Conservation (phyloP, 1,140 invertebrate species). For the Globodera rostochiensis region DNA sequence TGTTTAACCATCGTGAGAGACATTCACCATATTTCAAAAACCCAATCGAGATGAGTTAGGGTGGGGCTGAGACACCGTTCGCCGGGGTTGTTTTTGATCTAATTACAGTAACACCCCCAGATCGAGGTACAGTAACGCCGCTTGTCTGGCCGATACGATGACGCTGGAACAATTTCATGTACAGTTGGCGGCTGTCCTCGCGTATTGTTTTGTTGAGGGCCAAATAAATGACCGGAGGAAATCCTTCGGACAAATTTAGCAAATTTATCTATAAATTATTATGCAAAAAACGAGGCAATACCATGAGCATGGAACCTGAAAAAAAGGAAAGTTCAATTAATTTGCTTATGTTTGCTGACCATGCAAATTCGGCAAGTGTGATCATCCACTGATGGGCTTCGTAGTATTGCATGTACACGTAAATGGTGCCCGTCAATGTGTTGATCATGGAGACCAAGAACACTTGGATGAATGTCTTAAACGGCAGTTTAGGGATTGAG, state of each 20-base stretch:
- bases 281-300: background rate
- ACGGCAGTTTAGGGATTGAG: background rate
- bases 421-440: background rate
- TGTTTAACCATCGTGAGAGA: too few species aligned
- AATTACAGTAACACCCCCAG: too few species aligned
- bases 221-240: constrained; percentile 16
- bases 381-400: constrained; percentile 1
- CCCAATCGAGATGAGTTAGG: too few species aligned
- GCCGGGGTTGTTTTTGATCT: too few species aligned
- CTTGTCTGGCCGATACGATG: background rate
- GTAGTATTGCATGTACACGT: constrained; percentile 3
- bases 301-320: constrained; percentile 19
- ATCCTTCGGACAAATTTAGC: constrained; percentile 1
- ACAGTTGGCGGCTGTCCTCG: background rate
- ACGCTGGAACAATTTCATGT: background rate
- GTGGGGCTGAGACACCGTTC: too few species aligned
- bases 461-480: constrained; percentile 9
- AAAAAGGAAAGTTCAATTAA: background rate
- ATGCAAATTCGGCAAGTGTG: constrained; percentile 9
- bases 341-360: background rate
- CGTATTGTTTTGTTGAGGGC: constrained; percentile 7
- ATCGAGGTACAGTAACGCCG: background rate
- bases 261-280: background rate
- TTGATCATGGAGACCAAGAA: constrained; percentile 7
- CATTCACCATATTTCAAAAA: too few species aligned